These are phyloP conservation scores for Myotis brandtii DNA, from an alignment of 2,113 vertebrate genomes.

Conservation along the genomic window DNA sequence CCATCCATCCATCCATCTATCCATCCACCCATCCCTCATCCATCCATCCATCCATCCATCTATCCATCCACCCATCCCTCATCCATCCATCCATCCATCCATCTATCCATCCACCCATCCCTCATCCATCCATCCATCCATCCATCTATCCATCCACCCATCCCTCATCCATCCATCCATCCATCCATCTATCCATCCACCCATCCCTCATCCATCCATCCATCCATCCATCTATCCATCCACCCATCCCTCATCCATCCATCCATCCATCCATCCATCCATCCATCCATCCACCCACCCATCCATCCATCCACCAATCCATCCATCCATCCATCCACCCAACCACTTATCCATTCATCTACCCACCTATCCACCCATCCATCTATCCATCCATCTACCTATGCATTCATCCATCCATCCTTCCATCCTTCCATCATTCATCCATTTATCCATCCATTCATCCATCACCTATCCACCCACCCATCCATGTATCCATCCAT, in stretches of 20 bases:
- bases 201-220: not conserved
- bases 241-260: not conserved
- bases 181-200: too few relatives aligned
- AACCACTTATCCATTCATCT: too few relatives aligned
- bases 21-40: too few relatives aligned
- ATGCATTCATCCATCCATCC: not conserved
- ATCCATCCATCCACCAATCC: not conserved
- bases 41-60: not conserved
- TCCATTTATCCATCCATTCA: too few relatives aligned
- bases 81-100: not conserved
- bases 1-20: not conserved
- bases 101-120: not conserved
- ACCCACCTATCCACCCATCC: too few relatives aligned
- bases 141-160: not conserved
- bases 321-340: not conserved
- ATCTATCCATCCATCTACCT: not conserved
- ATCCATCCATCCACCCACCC: too few relatives aligned
- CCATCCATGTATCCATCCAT: too few relatives aligned
- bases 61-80: accelerated
- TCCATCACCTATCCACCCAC: not conserved
- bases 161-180: not conserved
- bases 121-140: not conserved
- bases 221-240: not conserved
- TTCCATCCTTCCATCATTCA: not conserved
- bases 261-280: too few relatives aligned